These are phyloP conservation scores for Nomia melanderi DNA, from an alignment of 1,140 invertebrate species.

Conservation along the genomic window DNA sequence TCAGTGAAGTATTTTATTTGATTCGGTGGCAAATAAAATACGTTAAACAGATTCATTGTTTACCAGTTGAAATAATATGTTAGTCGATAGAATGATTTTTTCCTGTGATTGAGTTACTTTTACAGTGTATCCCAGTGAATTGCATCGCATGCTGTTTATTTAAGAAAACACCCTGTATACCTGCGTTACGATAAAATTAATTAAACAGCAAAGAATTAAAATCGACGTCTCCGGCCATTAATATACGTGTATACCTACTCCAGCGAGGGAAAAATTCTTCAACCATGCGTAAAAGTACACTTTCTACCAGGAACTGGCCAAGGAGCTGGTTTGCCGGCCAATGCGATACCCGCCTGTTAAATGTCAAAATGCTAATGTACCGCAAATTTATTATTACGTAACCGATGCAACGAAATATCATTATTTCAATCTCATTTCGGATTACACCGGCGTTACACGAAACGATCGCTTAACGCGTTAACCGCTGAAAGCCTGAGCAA, in stretches of 20 bases:
- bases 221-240: neutral
- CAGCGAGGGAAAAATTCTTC: slow-evolving; percentile 53
- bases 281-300: slow-evolving; percentile 65
- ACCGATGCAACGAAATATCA: neutral
- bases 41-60: no score
- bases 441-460: no score
- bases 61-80: no score
- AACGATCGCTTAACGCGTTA: no score
- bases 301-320: slow-evolving; percentile 75
- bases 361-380: slow-evolving; percentile 66
- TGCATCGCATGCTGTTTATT: neutral
- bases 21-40: no score
- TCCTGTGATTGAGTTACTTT: no score
- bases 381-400: slow-evolving; percentile 26
- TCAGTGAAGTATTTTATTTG: no score
- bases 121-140: no score
- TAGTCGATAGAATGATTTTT: no score
- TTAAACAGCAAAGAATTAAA: neutral
- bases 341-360: slow-evolving; percentile 63
- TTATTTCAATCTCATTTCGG: neutral
- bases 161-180: neutral
- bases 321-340: slow-evolving; percentile 67
- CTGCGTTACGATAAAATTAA: neutral
- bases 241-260: neutral
- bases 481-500: no score